Percentiles rank a stretch among this genome's conserved stretches.
phyloP scores from a whole-genome alignment of 2,888 invertebrate genomes.

The Cerastoderma edule region DNA sequence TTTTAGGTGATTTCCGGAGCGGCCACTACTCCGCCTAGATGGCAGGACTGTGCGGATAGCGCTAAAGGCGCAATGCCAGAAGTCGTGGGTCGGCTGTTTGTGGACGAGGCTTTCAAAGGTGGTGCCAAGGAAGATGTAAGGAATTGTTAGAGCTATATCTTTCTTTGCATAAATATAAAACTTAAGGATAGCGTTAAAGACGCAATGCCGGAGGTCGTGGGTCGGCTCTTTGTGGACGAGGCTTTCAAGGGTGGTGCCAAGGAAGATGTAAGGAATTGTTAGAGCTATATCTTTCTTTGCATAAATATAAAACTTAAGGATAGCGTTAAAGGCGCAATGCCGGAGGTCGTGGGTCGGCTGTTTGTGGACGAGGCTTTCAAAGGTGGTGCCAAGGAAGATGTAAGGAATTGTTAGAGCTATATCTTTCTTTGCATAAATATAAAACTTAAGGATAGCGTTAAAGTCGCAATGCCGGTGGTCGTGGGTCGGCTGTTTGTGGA shows the following conservation, averaged over 20 bases:
- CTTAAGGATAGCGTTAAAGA: slow-evolving; percentile 27
- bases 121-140: slow-evolving; percentile 91
- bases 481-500: slow-evolving; percentile 95
- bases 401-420: no score
- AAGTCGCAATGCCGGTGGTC: slow-evolving; percentile 80
- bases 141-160: no score
- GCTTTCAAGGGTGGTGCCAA: slow-evolving; percentile 94
- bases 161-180: no score
- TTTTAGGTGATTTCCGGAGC: slow-evolving; percentile 49
- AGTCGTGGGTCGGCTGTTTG: slow-evolving; percentile 94
- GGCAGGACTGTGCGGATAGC: slow-evolving; percentile 47
- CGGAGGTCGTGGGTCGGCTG: slow-evolving; percentile 90
- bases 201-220: slow-evolving; percentile 86
- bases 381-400: slow-evolving; percentile 92
- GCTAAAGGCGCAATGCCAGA: slow-evolving; percentile 44
- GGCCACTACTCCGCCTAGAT: slow-evolving; percentile 41
- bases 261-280: slow-evolving; percentile 89
- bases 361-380: slow-evolving; percentile 95
- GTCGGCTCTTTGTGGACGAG: slow-evolving; percentile 94
- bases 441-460: slow-evolving; percentile 32
- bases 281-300: no score
- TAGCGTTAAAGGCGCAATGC: slow-evolving; percentile 36
- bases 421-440: no score
- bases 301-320: no score
- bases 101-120: slow-evolving; percentile 93